Base-by-base conservation (phyloP, 2,113 vertebrate genomes). In the Lynx canadensis region DNA sequence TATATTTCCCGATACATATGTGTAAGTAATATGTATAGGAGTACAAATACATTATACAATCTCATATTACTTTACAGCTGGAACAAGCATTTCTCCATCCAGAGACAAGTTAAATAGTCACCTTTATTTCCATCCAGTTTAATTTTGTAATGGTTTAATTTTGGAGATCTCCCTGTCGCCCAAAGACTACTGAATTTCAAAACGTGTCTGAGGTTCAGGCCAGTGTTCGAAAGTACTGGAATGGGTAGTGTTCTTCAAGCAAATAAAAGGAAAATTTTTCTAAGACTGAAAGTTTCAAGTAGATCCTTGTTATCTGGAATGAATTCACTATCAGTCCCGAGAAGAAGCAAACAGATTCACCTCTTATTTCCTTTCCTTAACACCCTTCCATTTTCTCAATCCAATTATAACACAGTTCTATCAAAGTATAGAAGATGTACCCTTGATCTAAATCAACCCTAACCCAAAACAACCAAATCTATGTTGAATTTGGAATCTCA, bases 251-350 rank as follows among this genome's bases (percentile, higher is more conserved):
- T 41, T 66, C 85, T 83, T 88, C 68, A 92, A 60, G 52, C 60
- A 94, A 97, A 96, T 73, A 89, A 83, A 95, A 92, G 7, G 31
- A 88, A 76, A 4, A 2, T 25, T 94, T 78, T 52, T n/a, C 71
- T 79, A 92, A 91, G 82, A 89, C 3, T 31, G n/a, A 55, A 95
- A 82, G 15, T 85, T 89, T 88, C 71, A 96, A 71, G 76, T 18
- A 41, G 21, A 68, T 60, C 48, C 10, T 85, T 68, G 25, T 50
- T 84, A 57, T 68, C 21, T 89, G 55, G 82, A 85, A 93, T 38
- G 9, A 41, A 86, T 96, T 94, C 41, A 66, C n/a, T 57, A 33
- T 68, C 33, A 10, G 83, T 86, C 79, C 57, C 41, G 15, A 96
- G 95, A 92, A 78, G 4, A 84, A 65, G 60, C 25, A 71, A 38